Conservation (phyloP, 1,140 invertebrate genomes). For the Pantala flavescens region DNA sequence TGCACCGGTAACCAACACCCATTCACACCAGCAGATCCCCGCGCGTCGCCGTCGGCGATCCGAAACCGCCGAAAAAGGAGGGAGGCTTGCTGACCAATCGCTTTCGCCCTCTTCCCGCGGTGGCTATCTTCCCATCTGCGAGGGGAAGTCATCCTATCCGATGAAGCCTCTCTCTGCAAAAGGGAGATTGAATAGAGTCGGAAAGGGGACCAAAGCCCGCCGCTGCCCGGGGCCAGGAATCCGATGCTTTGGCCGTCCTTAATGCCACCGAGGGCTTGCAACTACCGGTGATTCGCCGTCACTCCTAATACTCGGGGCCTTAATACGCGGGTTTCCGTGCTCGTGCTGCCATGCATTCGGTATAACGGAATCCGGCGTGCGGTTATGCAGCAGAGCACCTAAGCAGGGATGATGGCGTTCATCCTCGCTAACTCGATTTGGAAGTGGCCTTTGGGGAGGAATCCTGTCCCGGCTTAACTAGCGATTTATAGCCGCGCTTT, state of each 20-base stretch:
- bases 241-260: background rate
- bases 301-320: background rate
- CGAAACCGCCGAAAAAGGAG: background rate
- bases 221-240: background rate
- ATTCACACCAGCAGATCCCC: background rate
- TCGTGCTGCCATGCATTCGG: too few relatives aligned
- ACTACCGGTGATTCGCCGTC: background rate
- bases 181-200: background rate
- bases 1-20: background rate
- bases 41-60: background rate
- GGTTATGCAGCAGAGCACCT: too few relatives aligned
- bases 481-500: too few relatives aligned
- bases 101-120: too few relatives aligned
- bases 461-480: too few relatives aligned
- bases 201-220: background rate
- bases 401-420: too few relatives aligned
- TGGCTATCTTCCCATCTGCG: background rate
- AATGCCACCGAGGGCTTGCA: background rate
- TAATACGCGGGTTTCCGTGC: background rate
- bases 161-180: background rate
- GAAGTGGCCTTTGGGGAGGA: too few relatives aligned
- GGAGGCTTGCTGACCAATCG: background rate
- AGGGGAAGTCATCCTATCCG: background rate
- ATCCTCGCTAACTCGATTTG: too few relatives aligned
- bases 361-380: too few relatives aligned